Conservation (phyloP, 2,888 invertebrate genomes). For the Tineola bisselliella region DNA sequence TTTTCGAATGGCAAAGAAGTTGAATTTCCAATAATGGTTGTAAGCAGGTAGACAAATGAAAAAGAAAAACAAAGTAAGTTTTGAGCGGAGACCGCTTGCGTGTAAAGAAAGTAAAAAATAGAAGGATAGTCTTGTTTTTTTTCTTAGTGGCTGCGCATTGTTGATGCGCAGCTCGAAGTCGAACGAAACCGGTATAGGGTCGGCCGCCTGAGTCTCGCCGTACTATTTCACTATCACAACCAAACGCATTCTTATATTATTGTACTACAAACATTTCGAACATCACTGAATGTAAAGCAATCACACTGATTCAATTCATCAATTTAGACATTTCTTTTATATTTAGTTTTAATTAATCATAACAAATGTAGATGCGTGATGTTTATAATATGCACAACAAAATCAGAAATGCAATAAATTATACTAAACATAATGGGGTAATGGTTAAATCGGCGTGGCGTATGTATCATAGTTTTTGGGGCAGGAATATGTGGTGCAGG, state of each 20-base stretch:
- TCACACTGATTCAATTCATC: background rate
- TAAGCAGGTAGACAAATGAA: constrained; percentile 10
- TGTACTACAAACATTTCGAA: background rate
- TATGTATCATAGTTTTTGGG: constrained; percentile 44
- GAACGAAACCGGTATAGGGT: constrained; percentile 48
- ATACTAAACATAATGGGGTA: constrained; percentile 56
- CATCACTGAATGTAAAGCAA: background rate
- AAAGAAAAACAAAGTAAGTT: constrained; percentile 13
- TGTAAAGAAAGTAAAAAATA: constrained; percentile 31
- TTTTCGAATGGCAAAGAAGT: background rate
- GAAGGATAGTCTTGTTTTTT: constrained; percentile 41
- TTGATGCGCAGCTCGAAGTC: constrained; percentile 39
- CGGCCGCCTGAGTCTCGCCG: constrained; percentile 2
- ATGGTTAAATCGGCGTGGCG: constrained; percentile 52
- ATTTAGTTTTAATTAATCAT: no score
- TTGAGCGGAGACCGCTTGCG: constrained; percentile 18
- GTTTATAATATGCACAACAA: background rate
- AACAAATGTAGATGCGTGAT: background rate
- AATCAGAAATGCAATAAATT: constrained; percentile 37
- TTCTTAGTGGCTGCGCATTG: constrained; percentile 53
- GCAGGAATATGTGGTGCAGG: constrained; percentile 40
- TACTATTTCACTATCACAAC: background rate
- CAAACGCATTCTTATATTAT: background rate
- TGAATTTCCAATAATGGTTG: constrained; percentile 3
- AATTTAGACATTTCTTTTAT: background rate